Evolutionary conservation across 2,113 vertebrate species (phyloP).

Genomic region (Bubo bubo): DNA sequence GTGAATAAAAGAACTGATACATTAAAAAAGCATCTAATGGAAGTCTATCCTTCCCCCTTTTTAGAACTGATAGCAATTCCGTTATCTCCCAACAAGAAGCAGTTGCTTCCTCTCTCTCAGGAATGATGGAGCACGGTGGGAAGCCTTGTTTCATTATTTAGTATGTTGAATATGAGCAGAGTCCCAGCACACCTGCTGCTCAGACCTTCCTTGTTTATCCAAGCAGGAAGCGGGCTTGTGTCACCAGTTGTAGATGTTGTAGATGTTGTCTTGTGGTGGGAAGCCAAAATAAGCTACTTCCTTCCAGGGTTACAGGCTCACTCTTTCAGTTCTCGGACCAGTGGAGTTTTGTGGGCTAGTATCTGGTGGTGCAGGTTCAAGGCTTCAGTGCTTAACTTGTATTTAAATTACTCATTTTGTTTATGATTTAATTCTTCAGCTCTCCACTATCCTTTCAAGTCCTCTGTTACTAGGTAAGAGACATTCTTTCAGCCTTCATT

Average conservation of each 20-base stretch:
- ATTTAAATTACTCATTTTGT: neutral
- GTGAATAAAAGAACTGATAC: neutral
- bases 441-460: neutral
- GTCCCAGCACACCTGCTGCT: neutral
- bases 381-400: neutral
- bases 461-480: neutral
- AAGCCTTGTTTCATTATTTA: neutral
- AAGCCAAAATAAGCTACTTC: neutral
- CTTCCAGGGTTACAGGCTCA: neutral
- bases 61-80: neutral
- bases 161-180: neutral
- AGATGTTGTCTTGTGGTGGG: neutral
- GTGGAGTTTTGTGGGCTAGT: neutral
- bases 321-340: neutral
- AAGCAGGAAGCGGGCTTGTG: neutral
- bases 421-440: neutral
- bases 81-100: neutral
- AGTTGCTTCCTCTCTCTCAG: rapidly evolving
- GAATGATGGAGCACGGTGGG: neutral
- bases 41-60: neutral
- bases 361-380: neutral
- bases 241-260: neutral
- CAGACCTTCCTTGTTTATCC: neutral
- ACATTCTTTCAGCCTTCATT: neutral
- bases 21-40: neutral